Conservation (phyloP, 2,888 invertebrate species). For the Hirtodrosophila trivittata region DNA sequence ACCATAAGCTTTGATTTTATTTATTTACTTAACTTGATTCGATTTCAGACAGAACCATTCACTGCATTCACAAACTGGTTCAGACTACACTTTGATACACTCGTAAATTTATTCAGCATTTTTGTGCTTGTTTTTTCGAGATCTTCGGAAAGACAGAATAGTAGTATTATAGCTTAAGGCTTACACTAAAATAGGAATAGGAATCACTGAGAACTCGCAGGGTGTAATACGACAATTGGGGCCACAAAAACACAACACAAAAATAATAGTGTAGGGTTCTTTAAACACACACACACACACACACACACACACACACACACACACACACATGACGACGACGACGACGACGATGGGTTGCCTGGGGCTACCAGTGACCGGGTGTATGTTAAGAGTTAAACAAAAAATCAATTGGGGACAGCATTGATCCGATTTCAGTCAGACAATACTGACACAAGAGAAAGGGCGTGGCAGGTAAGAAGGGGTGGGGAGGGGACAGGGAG, state of each 20-base stretch:
- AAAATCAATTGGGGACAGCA: constrained; percentile 78
- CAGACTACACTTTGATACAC: no score
- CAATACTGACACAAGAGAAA: constrained; percentile 18
- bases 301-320: no score
- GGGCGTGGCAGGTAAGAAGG: constrained; percentile 35
- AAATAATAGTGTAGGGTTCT: constrained; percentile 27
- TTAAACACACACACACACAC: constrained; percentile 9
- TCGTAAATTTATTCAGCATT: no score
- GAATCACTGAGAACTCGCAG: background rate
- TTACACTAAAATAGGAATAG: no score
- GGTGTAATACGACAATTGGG: constrained; percentile 35
- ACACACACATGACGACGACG: no score
- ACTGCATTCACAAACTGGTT: no score
- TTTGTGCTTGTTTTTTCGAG: no score
- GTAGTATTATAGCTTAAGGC: no score
- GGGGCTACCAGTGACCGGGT: constrained; percentile 49
- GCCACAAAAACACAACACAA: constrained; percentile 6
- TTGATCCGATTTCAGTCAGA: constrained; percentile 64
- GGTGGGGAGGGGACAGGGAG: constrained; percentile 3
- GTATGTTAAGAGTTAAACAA: constrained; percentile 73
- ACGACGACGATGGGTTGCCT: constrained; percentile 39
- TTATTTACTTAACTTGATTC: no score
- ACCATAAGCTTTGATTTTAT: no score
- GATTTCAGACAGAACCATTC: no score
- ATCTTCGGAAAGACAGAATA: no score